Evolutionary conservation across 2,797 vertebrate genomes (phyloP).

Genomic region (Falco columbarius): DNA sequence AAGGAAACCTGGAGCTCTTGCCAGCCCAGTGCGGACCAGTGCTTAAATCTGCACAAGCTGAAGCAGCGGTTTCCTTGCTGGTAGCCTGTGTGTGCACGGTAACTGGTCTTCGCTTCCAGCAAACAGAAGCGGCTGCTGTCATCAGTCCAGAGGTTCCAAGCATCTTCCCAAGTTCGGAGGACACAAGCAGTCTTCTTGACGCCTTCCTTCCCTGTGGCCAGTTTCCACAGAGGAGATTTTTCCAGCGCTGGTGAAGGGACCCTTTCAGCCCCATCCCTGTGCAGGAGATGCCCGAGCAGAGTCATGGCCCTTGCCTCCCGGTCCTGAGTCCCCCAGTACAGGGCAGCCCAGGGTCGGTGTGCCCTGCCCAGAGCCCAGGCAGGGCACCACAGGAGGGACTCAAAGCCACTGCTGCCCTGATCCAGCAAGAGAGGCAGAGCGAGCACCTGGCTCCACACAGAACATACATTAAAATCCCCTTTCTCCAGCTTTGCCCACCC

Average conservation of each 20-base stretch:
- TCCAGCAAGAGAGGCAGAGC: background rate
- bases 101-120: background rate
- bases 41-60: background rate
- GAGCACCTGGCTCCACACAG: background rate
- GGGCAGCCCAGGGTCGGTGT: background rate
- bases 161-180: background rate
- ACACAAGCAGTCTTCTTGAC: background rate
- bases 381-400: background rate
- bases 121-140: background rate
- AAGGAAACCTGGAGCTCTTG: background rate
- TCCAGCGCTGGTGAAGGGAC: background rate
- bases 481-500: background rate
- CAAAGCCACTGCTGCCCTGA: accelerated
- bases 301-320: accelerated
- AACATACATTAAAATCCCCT: accelerated
- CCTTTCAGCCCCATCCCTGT: background rate
- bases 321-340: background rate
- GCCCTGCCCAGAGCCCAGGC: background rate
- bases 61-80: background rate
- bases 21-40: accelerated
- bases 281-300: background rate
- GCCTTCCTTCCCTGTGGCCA: background rate
- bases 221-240: background rate
- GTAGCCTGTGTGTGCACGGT: accelerated
- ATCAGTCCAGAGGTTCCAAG: background rate